Conservation (phyloP, 2,797 vertebrate genomes). For the Poeciliopsis gracilis region DNA sequence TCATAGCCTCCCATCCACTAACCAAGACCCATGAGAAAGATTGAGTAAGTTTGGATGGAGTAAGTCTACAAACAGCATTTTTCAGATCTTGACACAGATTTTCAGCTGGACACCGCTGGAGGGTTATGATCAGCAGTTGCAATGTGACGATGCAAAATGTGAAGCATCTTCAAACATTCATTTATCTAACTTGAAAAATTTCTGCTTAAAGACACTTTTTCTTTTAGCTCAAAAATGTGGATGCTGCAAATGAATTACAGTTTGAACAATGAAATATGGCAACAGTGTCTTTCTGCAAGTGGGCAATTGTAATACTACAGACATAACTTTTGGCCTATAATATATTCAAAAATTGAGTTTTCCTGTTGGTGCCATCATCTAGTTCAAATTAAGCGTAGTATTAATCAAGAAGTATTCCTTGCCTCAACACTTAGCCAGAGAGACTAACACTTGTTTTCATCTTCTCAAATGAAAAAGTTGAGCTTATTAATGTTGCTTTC, state of each 20-base stretch:
- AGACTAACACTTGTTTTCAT: conserved; percentile 49
- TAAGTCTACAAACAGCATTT: not conserved
- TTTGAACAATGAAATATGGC: not conserved
- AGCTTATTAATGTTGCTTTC: conserved; percentile 49
- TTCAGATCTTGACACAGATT: not conserved
- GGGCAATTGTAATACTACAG: not conserved
- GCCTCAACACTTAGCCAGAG: conserved; percentile 11
- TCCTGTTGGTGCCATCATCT: not conserved
- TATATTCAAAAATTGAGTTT: not conserved
- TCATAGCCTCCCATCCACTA: not conserved
- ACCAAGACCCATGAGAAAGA: not conserved
- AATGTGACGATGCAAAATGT: not conserved
- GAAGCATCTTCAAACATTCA: no score
- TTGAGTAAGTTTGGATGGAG: not conserved
- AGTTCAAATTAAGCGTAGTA: not conserved
- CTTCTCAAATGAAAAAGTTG: conserved; percentile 51
- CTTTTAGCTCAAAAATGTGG: not conserved
- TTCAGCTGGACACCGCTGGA: not conserved
- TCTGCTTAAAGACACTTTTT: no score
- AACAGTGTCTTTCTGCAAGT: not conserved
- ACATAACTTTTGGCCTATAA: not conserved
- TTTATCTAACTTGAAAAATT: no score
- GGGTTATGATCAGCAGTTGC: not conserved
- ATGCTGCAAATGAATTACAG: not conserved
- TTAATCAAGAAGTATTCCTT: conserved; percentile 10